Conservation (phyloP, 2,113 vertebrate species). For the Nesoenas mayeri region DNA sequence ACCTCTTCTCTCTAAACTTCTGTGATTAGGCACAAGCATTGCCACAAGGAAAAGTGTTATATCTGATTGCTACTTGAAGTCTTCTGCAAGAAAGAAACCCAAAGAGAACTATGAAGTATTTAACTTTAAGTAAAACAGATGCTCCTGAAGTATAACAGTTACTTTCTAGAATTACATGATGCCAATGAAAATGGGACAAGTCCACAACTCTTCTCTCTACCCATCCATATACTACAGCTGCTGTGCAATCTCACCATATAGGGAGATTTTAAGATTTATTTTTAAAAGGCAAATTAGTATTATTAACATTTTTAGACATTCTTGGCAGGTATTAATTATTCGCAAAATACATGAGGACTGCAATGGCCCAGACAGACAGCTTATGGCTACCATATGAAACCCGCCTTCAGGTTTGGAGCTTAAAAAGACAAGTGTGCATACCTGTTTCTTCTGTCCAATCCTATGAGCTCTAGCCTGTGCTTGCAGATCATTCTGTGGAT, state of each 20-base stretch:
- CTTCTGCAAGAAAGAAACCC: slow-evolving; percentile 14
- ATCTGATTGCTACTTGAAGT: slow-evolving; percentile 9
- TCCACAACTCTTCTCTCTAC: neutral
- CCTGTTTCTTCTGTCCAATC: slow-evolving; percentile 94
- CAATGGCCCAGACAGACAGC: neutral
- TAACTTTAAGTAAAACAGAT: neutral
- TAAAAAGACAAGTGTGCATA: slow-evolving; percentile 8
- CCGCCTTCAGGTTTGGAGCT: neutral
- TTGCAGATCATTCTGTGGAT: slow-evolving; percentile 97
- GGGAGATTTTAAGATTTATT: neutral
- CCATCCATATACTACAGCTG: neutral
- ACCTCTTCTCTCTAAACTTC: neutral
- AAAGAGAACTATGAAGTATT: neutral
- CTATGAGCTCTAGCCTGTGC: slow-evolving; percentile 96
- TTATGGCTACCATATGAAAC: neutral
- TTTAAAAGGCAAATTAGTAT: neutral
- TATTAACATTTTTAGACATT: slow-evolving; percentile 7
- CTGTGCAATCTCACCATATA: neutral
- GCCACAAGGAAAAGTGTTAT: neutral
- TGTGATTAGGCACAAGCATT: neutral
- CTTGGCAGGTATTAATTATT: neutral
- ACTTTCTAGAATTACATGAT: neutral
- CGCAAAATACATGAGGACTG: neutral
- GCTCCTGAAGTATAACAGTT: neutral
- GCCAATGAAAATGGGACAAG: neutral